Base-by-base conservation (phyloP, 2,888 invertebrate species). In the Elaeidobius kamerunicus region DNA sequence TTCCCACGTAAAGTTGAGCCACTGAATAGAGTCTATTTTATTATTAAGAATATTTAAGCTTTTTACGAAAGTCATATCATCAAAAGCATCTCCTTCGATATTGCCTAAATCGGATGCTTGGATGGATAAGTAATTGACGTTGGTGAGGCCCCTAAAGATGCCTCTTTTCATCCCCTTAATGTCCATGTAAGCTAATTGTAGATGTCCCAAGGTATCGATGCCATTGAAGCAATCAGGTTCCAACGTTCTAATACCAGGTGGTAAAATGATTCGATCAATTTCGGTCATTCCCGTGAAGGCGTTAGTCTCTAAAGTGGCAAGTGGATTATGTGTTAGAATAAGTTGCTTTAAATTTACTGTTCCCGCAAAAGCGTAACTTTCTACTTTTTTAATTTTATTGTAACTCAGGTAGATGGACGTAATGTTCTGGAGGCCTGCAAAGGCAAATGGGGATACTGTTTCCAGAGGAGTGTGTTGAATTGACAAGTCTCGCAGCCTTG, bases 171-270 rank as follows among this genome's bases (percentile, higher is more conserved):
- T 52, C 5, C 62, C 48, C 12, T 83, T 81, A 39, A 93, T 74
- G 67, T 91, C 90, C 88, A 92, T 91, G 65, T 86, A 90, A 12
- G 88, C 85, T 42, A 93, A 70, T 66, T 90, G 90, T 19, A 93
- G 75, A 44, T 85, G 77, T 0, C 88, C 88, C n/a, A 93, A 86
- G 2, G 86, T 83, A 66, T 89, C 89, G 59, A 91, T 77, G 32
- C 88, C 89, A 52, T 83, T 83, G 71, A 91, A 91, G 18, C 90
- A 87, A 70, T 87, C 86, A 41, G 86, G 81, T 67, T 91, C 88
- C 55, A 91, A 82, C 17, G 78, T 75, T 55, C 81, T 73, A 60
- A 91, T 84, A 11, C 91, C 91, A 5, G 88, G 86, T 2, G 92
- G 92, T 53, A 95, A 75, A 64, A 89, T 87, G 55, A 95, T 78